Evolutionary conservation across 2,888 invertebrate genomes (phyloP), one percentile per base, ranked within the genome.

Genomic region (Pseudococcus viburni): DNA sequence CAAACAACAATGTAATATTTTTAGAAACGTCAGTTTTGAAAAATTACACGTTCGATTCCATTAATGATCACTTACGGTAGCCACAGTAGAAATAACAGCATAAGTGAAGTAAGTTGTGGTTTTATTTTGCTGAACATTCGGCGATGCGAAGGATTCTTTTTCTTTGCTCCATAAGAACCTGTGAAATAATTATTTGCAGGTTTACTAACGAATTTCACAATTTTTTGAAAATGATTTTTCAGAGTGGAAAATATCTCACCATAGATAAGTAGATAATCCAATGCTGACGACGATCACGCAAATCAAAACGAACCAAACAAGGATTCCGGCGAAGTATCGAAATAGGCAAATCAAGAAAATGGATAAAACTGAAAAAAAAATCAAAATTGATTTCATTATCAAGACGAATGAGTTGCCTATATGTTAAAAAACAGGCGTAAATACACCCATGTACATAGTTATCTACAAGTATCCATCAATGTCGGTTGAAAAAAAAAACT

Each of bases 231-330:
- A 33, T 33, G 3, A 33, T 33, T 33, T 33, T 33, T 33, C 3
- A 1, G 1, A 33, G 26, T 22, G n/a, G 19, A 87, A 90, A 42
- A 42, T 80, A 80, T 80, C 90, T 92, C 92, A 94, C 95, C 95
- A 95, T 88, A 94, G 92, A 90, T 93, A 94, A 33, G 93, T 91
- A 6, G 94, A 93, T 59, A 93, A 94, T 17, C 91, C 93, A 46
- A 94, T 90, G 88, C 93, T 93, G 26, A 93, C 93, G 11, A 93
- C 59, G 12, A 93, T 92, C 11, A 93, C 93, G 15, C 93, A 93
- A 73, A 93, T 91, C 26, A 95, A 91, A 22, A 94, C 92, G n/a
- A 94, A 90, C 93, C 94, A 95, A 89, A 95, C 93, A 19, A 95
- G 92, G 88, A 94, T 91, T 85, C 93, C 93, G 26, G 94, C 94